phyloP scores from a whole-genome alignment of 2,888 invertebrate genomes.

The Celastrina argiolus region DNA sequence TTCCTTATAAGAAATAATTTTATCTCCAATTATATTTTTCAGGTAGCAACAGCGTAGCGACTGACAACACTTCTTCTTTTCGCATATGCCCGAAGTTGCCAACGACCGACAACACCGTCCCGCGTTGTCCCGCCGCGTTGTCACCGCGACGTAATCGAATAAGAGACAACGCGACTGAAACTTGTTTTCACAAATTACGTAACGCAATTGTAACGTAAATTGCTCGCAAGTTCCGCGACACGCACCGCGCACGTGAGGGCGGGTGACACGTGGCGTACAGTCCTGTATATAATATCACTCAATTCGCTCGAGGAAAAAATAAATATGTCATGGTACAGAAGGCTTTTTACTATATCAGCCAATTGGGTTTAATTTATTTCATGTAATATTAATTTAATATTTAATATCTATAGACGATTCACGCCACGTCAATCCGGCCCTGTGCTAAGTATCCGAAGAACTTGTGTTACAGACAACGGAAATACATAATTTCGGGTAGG shows the following conservation, averaged over 20 bases:
- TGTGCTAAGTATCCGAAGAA: no score
- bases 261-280: background rate
- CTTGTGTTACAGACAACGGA: no score
- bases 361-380: no score
- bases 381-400: no score
- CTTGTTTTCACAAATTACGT: constrained; percentile 17
- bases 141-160: constrained; percentile 5
- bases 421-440: no score
- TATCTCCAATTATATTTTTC: background rate
- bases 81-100: no score
- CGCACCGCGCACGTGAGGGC: background rate
- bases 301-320: background rate
- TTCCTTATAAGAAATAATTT: background rate
- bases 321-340: background rate
- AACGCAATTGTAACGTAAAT: constrained; percentile 12
- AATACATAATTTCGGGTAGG: no score
- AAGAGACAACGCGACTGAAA: constrained; percentile 12
- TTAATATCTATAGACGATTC: no score
- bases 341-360: background rate
- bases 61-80: no score
- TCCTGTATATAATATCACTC: background rate
- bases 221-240: background rate
- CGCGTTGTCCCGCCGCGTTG: background rate
- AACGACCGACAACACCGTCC: background rate
- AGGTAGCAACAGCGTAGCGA: background rate